These are phyloP conservation scores for Leptinotarsa haldemani DNA, from an alignment of 2,888 invertebrate genomes.

Conservation along the genomic window DNA sequence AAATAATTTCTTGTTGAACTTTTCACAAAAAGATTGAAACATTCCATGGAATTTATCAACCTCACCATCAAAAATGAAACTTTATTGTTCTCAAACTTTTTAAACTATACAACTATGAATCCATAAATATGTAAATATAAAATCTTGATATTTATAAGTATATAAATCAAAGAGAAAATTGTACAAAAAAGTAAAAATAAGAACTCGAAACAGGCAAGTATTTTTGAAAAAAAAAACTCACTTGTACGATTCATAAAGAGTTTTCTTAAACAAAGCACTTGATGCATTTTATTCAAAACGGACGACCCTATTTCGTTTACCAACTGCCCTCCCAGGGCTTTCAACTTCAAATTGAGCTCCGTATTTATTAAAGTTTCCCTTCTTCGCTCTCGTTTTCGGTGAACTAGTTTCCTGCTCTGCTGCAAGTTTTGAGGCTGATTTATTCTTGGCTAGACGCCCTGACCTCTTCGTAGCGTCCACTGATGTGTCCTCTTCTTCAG, in stretches of 20 bases:
- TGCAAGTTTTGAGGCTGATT: background rate
- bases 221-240: background rate
- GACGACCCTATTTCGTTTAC: conserved; percentile 14
- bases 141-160: conserved; percentile 22
- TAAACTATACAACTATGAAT: conserved; percentile 1
- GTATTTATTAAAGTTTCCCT: conserved; percentile 30
- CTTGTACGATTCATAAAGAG: background rate
- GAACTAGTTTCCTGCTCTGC: conserved; percentile 1
- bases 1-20: too few species aligned
- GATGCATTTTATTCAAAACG: conserved; percentile 4
- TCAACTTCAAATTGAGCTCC: conserved; percentile 22
- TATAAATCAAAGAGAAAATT: background rate
- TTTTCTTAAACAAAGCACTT: background rate
- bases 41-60: background rate
- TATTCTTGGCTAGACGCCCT: conserved; percentile 4
- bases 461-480: conserved; percentile 4
- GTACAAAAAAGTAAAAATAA: background rate
- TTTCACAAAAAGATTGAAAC: too few species aligned
- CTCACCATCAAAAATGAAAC: background rate
- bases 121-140: conserved; percentile 18
- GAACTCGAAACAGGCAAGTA: background rate
- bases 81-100: conserved; percentile 9
- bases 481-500: conserved; percentile 15
- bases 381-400: conserved; percentile 20
- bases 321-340: background rate